phyloP scores from a whole-genome alignment of 2,797 vertebrate genomes.

The Callimico goeldii region DNA sequence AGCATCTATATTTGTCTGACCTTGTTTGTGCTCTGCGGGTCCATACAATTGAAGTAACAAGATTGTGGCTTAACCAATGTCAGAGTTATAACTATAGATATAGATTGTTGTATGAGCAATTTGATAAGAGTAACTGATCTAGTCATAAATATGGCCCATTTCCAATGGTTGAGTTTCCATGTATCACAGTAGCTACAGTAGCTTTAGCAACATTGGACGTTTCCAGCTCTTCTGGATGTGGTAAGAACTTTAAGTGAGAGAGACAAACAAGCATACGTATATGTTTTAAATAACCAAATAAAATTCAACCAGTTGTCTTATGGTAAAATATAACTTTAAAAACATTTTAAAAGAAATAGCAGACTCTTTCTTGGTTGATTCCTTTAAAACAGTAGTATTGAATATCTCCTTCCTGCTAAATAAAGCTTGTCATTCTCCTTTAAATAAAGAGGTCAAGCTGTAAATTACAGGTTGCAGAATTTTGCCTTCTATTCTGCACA shows the following conservation, averaged over 20 bases:
- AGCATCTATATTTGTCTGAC: neutral
- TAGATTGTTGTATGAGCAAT: neutral
- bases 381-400: neutral
- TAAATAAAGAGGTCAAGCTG: neutral
- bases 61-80: neutral
- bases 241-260: neutral
- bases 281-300: neutral
- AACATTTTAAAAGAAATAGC: neutral
- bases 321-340: neutral
- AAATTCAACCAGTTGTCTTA: neutral
- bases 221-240: neutral
- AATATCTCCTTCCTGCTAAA: neutral
- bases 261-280: neutral
- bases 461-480: neutral
- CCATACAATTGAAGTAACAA: neutral
- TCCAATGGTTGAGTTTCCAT: fast-evolving
- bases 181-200: neutral
- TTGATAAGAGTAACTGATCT: neutral
- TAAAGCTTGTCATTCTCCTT: neutral
- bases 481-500: neutral
- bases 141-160: neutral
- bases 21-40: neutral
- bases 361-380: neutral
- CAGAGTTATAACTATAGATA: neutral
- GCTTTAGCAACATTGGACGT: neutral